A percentile compares a stretch with the other conserved stretches of the same genome.
Conservation (phyloP, 2,113 vertebrate species). For the Peromyscus maniculatus region DNA sequence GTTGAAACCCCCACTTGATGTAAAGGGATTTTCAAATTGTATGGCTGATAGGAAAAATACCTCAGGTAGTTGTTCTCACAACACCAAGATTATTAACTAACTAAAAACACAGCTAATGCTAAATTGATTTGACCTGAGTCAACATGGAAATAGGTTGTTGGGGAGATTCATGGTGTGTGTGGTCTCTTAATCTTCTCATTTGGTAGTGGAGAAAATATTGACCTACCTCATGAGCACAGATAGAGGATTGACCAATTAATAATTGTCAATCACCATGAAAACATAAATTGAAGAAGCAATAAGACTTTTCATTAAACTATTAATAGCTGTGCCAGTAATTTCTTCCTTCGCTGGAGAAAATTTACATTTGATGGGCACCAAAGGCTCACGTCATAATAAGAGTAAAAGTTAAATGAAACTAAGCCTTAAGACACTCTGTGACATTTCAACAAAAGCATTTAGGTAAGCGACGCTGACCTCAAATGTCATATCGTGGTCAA, state of each 20-base stretch:
- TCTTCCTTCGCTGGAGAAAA: conserved; percentile 76
- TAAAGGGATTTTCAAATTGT: neutral
- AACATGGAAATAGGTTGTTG: neutral
- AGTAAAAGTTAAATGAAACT: conserved; percentile 78
- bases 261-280: conserved; percentile 78
- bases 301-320: conserved; percentile 78
- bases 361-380: conserved; percentile 78
- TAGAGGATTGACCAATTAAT: conserved; percentile 77
- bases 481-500: neutral
- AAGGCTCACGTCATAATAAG: conserved; percentile 70
- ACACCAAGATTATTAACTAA: conserved; percentile 11
- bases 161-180: conserved; percentile 32
- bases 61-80: neutral
- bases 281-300: conserved; percentile 78
- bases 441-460: conserved; percentile 69
- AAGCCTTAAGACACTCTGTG: conserved; percentile 65
- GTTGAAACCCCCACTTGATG: neutral
- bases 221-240: conserved; percentile 63
- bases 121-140: conserved; percentile 30
- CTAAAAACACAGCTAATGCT: neutral
- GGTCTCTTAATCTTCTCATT: conserved; percentile 75
- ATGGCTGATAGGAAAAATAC: neutral
- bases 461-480: conserved; percentile 12
- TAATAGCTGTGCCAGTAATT: conserved; percentile 71
- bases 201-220: conserved; percentile 63